Evolutionary conservation across 2,797 vertebrate genomes (phyloP).

Genomic region (Peromyscus eremicus): DNA sequence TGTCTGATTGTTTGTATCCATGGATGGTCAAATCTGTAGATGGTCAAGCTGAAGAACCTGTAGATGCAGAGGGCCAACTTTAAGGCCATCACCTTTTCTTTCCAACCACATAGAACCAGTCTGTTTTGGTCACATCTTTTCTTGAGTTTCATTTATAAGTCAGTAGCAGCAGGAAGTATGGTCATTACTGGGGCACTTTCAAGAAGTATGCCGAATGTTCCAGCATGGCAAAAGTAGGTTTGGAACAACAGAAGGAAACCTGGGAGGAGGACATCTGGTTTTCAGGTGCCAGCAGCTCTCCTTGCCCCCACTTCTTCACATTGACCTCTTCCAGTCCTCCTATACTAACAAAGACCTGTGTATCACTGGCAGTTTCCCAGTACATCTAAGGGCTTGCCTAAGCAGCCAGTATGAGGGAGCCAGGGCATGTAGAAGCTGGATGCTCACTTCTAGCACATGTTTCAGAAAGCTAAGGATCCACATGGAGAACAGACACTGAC

Average conservation of each 20-base stretch:
- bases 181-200: background rate
- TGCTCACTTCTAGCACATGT: constrained; percentile 55
- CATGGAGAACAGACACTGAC: background rate
- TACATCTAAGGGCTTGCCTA: background rate
- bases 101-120: background rate
- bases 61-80: background rate
- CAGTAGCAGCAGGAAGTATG: background rate
- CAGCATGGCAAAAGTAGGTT: constrained; percentile 43
- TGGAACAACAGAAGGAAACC: background rate
- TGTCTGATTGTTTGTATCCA: background rate
- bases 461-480: background rate
- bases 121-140: constrained; percentile 23
- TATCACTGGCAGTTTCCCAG: background rate
- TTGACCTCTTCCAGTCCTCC: background rate
- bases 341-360: background rate
- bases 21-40: background rate
- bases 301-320: background rate
- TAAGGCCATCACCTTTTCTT: background rate
- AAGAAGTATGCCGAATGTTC: background rate
- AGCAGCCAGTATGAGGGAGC: background rate
- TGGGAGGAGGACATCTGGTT: background rate
- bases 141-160: background rate
- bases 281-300: background rate
- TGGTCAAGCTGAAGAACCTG: background rate
- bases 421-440: background rate